Base-by-base conservation (phyloP, 2,797 vertebrate species). In the Antennarius maculatus region DNA sequence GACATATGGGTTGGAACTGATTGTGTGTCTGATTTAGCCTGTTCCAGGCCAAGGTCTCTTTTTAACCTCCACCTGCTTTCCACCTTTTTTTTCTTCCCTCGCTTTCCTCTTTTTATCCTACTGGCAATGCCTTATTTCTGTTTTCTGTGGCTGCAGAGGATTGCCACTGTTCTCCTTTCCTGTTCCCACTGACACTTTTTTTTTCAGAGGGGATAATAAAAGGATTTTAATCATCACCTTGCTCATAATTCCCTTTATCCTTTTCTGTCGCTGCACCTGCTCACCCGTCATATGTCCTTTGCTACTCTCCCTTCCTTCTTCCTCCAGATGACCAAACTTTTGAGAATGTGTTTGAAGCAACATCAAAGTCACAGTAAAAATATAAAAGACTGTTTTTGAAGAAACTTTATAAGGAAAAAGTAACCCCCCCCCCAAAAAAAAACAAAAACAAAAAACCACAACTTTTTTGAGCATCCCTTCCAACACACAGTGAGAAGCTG, bases 211-310 rank as follows among this genome's bases (percentile, higher is more conserved):
- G 72, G 84, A 91, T 89, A 83, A 90, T 71, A 76, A 61, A 73
- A 59, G 77, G 83, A 87, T 90, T 86, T 88, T 71, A 89, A 88
- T 86, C 79, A 53, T 80, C 87, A 80, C 64, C 66, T 74, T 42
- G 65, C 74, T 81, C 77, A 80, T 84, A 88, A 85, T 86, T 77
- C 71, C 80, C 62, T 87, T 90, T 89, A 89, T 86, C 82, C 80
- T 79, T 67, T 66, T 68, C 74, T 74, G 71, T 75, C 27, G 34
- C 73, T 76, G 85, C 87, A 90, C 86, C 83, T 92, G 89, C 85
- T 83, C 83, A 75, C 81, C 66, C 66, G 49, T 17, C 23, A 34
- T 37, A 5, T 34, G 66, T 65, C 79, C 69, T 66, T 62, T 31
- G 11, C 56, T 11, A 0, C 60, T 16, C 60, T 45, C 52, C 60